These are phyloP conservation scores for Chlorodrepanis virens DNA, from an alignment of 2,113 vertebrate species.

Conservation along the genomic window DNA sequence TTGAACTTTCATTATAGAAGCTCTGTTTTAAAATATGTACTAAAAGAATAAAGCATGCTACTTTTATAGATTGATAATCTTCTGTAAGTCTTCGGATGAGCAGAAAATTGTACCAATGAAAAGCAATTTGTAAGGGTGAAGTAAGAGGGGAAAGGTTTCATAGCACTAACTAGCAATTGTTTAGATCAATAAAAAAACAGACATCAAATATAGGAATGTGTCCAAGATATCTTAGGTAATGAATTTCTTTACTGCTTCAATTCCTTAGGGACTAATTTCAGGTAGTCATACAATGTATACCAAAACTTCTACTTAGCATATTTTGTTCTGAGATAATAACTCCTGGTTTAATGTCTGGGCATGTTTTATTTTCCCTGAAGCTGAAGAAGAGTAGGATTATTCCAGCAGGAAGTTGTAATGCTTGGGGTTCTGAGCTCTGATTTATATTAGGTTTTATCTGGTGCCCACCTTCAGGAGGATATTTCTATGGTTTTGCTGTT, in stretches of 20 bases:
- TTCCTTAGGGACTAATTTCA: not conserved
- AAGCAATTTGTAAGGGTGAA: not conserved
- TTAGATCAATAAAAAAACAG: not conserved
- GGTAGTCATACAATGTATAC: not conserved
- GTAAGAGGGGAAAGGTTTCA: not conserved
- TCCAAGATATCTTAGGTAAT: not conserved
- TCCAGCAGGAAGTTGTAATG: not conserved
- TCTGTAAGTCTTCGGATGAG: not conserved
- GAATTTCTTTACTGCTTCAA: not conserved
- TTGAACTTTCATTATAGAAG: not conserved
- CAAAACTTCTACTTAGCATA: not conserved
- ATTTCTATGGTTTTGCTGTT: constrained; percentile 1
- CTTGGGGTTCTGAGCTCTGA: not conserved
- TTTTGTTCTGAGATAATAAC: not conserved
- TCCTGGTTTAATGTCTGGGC: not conserved
- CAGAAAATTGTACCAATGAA: not conserved
- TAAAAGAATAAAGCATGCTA: not conserved
- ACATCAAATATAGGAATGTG: not conserved
- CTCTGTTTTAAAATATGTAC: not conserved
- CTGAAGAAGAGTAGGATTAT: not conserved
- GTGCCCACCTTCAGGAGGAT: not conserved
- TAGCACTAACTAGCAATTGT: not conserved
- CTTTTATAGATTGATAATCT: not conserved
- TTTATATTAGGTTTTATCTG: constrained; percentile 17
- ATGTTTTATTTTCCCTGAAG: not conserved